phyloP scores from a whole-genome alignment of 2,797 vertebrate species.

The Sebastes goodei region DNA sequence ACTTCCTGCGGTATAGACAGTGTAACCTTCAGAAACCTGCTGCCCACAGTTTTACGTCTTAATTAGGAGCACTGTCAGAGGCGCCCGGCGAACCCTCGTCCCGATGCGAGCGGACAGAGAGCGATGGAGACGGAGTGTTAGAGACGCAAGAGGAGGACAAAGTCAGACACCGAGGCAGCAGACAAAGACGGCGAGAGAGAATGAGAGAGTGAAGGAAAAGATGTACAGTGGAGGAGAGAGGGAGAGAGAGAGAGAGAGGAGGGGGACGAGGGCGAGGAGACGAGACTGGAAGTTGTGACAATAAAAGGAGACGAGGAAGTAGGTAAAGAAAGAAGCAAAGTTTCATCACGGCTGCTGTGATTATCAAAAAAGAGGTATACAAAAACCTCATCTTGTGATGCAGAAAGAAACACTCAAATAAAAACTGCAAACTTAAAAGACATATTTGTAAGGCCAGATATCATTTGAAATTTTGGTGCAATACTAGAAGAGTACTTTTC shows the following conservation, averaged over 20 bases:
- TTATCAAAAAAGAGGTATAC: not conserved
- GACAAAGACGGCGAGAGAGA: conserved; percentile 33
- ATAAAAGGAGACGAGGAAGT: not conserved
- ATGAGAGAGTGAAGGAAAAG: not conserved
- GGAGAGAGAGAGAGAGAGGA: not conserved
- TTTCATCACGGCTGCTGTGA: not conserved
- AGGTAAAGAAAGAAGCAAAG: not conserved
- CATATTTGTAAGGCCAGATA: not conserved
- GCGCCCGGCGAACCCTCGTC: conserved; percentile 41
- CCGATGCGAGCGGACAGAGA: conserved; percentile 69
- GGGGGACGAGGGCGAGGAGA: not conserved
- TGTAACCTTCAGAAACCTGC: conserved; percentile 83
- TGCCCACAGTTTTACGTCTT: conserved; percentile 82
- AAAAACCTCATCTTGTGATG: not conserved
- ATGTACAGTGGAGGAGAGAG: conserved; percentile 7
- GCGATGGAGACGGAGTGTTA: conserved; percentile 64
- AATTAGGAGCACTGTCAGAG: conserved; percentile 79
- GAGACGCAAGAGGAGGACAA: conserved; percentile 61
- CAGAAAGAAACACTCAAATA: not conserved
- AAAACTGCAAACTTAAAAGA: not conserved
- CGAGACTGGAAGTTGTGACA: not conserved
- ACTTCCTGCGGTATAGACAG: conserved; percentile 74
- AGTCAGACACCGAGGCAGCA: conserved; percentile 46
- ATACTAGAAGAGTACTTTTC: not conserved
- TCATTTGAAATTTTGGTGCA: not conserved